Conservation (phyloP, 1,140 invertebrate species). For the Drosophila neocordata region DNA sequence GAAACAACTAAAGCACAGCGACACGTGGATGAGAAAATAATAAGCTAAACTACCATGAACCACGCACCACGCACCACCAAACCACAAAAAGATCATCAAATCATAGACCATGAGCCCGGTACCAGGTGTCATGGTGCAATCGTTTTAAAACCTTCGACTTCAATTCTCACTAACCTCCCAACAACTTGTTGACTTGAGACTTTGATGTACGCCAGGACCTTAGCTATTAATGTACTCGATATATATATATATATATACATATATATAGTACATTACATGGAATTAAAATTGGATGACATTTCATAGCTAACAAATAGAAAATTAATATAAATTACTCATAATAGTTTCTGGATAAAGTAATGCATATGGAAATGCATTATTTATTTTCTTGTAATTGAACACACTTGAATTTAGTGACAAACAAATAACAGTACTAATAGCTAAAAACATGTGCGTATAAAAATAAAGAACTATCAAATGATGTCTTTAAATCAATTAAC, state of each 20-base stretch:
- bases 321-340: no score
- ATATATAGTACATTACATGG: neutral
- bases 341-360: no score
- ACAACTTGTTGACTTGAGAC: conserved; percentile 16
- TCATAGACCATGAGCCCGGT: neutral
- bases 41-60: neutral
- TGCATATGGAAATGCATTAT: no score
- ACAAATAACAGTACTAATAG: no score
- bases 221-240: neutral
- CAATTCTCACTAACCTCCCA: neutral
- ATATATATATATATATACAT: neutral
- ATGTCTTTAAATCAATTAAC: no score
- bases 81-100: neutral
- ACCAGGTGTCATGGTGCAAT: conserved; percentile 7
- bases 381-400: no score
- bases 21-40: conserved; percentile 28
- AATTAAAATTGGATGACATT: no score
- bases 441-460: no score
- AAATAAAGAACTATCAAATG: no score
- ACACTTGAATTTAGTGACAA: no score
- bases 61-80: conserved; percentile 13
- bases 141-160: conserved; percentile 6
- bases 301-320: no score
- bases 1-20: conserved; percentile 39
- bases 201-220: conserved; percentile 1